Percentiles rank a stretch among this genome's conserved stretches.
Conservation (phyloP, 2,113 vertebrate species). For the Melanostigma gelatinosum region DNA sequence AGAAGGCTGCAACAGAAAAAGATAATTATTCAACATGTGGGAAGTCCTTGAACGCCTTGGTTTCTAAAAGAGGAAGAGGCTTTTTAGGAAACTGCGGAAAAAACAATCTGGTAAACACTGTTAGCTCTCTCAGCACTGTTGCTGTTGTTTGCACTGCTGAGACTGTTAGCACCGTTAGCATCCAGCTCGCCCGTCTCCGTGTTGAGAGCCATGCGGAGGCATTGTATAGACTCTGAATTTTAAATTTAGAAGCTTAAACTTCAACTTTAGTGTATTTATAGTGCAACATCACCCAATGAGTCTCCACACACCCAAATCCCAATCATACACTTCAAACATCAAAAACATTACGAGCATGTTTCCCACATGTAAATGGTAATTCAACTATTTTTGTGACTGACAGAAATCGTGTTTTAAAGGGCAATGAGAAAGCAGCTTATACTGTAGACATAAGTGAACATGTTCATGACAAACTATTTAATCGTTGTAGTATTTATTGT, state of each 20-base stretch:
- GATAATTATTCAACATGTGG: not conserved
- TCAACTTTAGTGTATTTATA: not conserved
- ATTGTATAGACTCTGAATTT: not conserved
- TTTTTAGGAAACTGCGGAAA: not conserved
- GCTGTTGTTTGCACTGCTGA: not conserved
- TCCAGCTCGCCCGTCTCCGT: too few species aligned
- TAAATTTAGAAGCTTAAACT: not conserved
- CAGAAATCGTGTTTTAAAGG: not conserved
- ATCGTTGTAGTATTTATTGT: not conserved
- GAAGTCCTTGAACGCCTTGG: not conserved
- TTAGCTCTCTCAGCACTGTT: not conserved
- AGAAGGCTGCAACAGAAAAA: not conserved
- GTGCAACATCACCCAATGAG: not conserved
- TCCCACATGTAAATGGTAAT: not conserved
- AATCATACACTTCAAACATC: not conserved
- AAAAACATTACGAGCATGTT: not conserved
- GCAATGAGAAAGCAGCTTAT: not conserved
- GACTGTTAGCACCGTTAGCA: not conserved
- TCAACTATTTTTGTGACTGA: not conserved
- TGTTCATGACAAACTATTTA: not conserved
- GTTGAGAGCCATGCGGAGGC: not conserved
- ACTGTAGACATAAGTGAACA: not conserved
- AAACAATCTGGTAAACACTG: not conserved
- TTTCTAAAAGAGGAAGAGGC: constrained; percentile 2
- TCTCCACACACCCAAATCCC: not conserved